A percentile compares a stretch with the other conserved stretches of the same genome.
Conservation (phyloP, 2,888 invertebrate species). For the Nasonia oneida region DNA sequence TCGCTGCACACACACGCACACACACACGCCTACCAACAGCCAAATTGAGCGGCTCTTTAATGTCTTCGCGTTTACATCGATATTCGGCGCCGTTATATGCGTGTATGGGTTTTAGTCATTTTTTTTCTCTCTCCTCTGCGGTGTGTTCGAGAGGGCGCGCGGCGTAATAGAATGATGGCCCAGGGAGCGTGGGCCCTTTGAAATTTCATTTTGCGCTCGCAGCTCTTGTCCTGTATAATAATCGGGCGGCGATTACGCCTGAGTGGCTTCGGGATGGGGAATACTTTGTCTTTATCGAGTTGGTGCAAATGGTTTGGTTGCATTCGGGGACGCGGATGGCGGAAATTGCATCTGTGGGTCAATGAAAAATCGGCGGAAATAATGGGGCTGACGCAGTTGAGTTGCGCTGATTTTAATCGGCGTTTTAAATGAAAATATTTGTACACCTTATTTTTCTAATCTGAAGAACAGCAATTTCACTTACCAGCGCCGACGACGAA, state of each 20-base stretch:
- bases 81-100: slow-evolving; percentile 12
- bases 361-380: neutral
- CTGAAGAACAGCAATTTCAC: no score
- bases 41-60: slow-evolving; percentile 56
- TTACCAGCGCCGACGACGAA: neutral
- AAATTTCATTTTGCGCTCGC: slow-evolving; percentile 61
- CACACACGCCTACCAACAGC: slow-evolving; percentile 4
- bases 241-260: slow-evolving; percentile 58
- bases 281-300: slow-evolving; percentile 53
- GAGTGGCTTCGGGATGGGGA: slow-evolving; percentile 11
- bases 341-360: neutral
- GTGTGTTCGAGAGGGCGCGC: neutral
- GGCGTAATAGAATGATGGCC: slow-evolving; percentile 57
- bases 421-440: neutral
- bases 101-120: slow-evolving; percentile 17
- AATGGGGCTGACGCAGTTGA: slow-evolving; percentile 29
- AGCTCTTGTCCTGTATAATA: slow-evolving; percentile 27
- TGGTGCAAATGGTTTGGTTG: slow-evolving; percentile 60
- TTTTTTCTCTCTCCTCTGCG: neutral
- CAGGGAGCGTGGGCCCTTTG: slow-evolving; percentile 46
- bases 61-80: slow-evolving; percentile 39
- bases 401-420: neutral
- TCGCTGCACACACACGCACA: slow-evolving; percentile 21
- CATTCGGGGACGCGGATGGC: slow-evolving; percentile 25
- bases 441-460: neutral